phyloP scores from a whole-genome alignment of 1,140 invertebrate species.

The Cotesia glomerata region DNA sequence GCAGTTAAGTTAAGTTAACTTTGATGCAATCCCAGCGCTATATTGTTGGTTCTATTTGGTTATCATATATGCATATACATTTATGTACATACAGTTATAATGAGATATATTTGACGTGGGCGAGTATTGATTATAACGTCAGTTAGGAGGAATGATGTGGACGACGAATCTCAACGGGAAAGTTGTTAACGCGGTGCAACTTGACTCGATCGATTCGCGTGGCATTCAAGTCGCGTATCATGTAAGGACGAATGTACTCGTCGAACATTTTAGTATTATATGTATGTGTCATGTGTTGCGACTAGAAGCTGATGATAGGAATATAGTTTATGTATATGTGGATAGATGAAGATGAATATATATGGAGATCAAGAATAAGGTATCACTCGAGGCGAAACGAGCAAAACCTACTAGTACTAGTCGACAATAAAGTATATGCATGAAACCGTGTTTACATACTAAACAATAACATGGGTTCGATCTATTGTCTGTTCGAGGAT shows the following conservation, averaged over 20 bases:
- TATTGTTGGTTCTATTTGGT: too few relatives aligned
- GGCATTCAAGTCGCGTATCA: not conserved
- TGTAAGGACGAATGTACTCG: not conserved
- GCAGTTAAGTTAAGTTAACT: too few relatives aligned
- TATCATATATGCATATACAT: too few relatives aligned
- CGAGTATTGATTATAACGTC: slow-evolving; percentile 7
- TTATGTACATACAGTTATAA: too few relatives aligned
- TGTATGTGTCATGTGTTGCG: too few relatives aligned
- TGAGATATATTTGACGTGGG: not conserved
- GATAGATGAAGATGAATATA: too few relatives aligned
- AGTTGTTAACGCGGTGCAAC: not conserved
- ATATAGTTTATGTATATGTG: too few relatives aligned
- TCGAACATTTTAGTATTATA: not conserved
- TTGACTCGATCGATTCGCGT: slow-evolving; percentile 8
- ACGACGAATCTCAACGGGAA: slow-evolving; percentile 1
- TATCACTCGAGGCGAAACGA: too few relatives aligned
- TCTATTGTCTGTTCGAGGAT: slow-evolving; percentile 58
- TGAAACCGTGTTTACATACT: slow-evolving; percentile 35
- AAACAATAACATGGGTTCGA: slow-evolving; percentile 40
- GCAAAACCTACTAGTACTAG: too few relatives aligned
- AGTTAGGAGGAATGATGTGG: not conserved
- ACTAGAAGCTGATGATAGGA: too few relatives aligned
- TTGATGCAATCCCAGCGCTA: too few relatives aligned
- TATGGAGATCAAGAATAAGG: too few relatives aligned
- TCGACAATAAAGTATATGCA: not conserved